Conservation (phyloP, 2,888 invertebrate species). For the Chromoteleia sp. region DNA sequence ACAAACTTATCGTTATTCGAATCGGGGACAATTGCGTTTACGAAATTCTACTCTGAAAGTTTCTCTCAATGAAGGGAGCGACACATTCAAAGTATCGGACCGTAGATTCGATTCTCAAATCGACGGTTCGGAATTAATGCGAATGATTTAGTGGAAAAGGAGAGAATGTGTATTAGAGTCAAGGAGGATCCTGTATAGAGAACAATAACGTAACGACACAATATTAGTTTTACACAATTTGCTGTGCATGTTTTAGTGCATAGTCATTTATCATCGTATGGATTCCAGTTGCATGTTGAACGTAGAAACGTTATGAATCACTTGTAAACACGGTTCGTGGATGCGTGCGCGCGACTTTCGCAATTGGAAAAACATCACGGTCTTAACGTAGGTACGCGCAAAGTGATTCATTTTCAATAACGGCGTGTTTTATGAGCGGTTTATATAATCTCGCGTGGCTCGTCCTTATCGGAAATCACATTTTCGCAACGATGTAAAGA, state of each 20-base stretch:
- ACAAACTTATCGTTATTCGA: constrained; percentile 29
- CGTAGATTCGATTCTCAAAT: background rate
- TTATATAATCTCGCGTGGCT: constrained; percentile 55
- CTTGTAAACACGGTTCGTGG: constrained; percentile 56
- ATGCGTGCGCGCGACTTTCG: constrained; percentile 46
- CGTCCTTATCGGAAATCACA: constrained; percentile 58
- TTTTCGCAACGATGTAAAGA: constrained; percentile 51
- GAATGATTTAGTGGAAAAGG: too few species aligned
- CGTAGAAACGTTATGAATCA: constrained; percentile 70
- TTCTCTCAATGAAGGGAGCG: constrained; percentile 36
- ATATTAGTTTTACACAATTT: constrained; percentile 73
- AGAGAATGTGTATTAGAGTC: constrained; percentile 23
- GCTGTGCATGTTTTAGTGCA: constrained; percentile 82
- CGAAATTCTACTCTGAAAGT: constrained; percentile 3
- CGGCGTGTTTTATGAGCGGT: constrained; percentile 41
- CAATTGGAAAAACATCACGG: constrained; percentile 41
- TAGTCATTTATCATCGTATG: constrained; percentile 72
- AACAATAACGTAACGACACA: constrained; percentile 66
- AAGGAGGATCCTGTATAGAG: constrained; percentile 63
- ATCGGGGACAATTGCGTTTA: constrained; percentile 4
- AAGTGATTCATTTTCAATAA: constrained; percentile 66
- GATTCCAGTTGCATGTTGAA: constrained; percentile 69
- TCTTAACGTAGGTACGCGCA: constrained; percentile 46
- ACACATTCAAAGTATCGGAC: constrained; percentile 3
- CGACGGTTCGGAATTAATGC: too few species aligned